Evolutionary conservation across 2,797 vertebrate genomes (phyloP).

Genomic region (Myripristis jacobus): DNA sequence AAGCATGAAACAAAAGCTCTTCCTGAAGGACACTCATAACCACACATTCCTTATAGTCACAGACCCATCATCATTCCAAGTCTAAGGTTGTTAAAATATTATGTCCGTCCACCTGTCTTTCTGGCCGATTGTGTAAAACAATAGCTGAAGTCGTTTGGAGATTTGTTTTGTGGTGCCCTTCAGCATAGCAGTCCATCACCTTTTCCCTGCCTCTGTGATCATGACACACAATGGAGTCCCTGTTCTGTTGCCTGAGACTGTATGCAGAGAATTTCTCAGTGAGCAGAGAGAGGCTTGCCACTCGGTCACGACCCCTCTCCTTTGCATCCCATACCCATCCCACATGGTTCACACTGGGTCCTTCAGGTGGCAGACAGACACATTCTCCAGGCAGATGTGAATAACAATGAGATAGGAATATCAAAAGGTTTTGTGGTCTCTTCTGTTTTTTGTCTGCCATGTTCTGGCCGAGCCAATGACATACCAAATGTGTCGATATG

Average conservation of each 20-base stretch:
- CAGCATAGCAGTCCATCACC: neutral
- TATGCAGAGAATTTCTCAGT: constrained; percentile 60
- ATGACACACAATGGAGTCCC: constrained; percentile 44
- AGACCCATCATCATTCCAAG: neutral
- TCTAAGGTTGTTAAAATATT: neutral
- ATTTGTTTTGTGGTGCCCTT: neutral
- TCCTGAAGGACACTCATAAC: no score
- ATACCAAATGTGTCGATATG: neutral
- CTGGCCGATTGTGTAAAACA: neutral
- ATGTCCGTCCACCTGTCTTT: neutral
- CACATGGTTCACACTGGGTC: constrained; percentile 5
- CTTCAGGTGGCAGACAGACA: constrained; percentile 21
- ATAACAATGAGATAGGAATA: constrained; percentile 1
- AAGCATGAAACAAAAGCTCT: no score
- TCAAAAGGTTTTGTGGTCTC: neutral
- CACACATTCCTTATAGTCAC: no score
- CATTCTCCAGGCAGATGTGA: constrained; percentile 20
- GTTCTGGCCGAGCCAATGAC: neutral
- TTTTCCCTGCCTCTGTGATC: constrained; percentile 4
- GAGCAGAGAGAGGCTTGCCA: constrained; percentile 1
- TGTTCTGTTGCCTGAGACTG: constrained; percentile 43
- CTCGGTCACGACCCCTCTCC: constrained; percentile 10
- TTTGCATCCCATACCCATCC: neutral
- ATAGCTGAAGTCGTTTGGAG: neutral
- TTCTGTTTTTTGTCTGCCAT: neutral